Conservation (phyloP, 2,888 invertebrate species). For the Dichetophora obliterata region DNA sequence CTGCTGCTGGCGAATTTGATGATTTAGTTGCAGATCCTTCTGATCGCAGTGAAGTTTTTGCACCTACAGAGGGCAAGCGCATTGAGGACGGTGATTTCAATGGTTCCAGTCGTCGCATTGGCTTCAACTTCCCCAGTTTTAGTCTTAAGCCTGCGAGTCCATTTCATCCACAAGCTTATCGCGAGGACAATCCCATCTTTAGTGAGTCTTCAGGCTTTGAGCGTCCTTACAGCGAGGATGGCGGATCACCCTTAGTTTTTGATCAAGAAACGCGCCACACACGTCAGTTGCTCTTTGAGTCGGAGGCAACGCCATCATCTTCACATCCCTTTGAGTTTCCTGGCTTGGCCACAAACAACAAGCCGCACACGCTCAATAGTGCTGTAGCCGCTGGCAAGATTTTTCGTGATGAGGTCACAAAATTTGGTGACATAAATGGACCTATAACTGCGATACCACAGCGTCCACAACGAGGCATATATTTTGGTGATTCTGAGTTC, state of each 20-base stretch:
- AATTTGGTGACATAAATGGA: conserved; percentile 69
- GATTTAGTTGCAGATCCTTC: conserved; percentile 59
- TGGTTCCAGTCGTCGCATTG: conserved; percentile 66
- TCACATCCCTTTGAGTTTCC: conserved; percentile 66
- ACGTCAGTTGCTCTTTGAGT: conserved; percentile 62
- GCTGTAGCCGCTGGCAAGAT: conserved; percentile 59
- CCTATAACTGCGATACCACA: conserved; percentile 68
- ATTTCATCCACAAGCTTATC: conserved; percentile 68
- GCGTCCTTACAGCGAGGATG: conserved; percentile 63
- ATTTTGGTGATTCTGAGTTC: conserved; percentile 65
- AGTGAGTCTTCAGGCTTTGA: conserved; percentile 60
- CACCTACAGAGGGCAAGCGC: conserved; percentile 43
- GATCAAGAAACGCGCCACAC: conserved; percentile 64
- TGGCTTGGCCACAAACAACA: conserved; percentile 61
- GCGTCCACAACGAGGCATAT: conserved; percentile 63
- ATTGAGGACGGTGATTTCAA: conserved; percentile 56
- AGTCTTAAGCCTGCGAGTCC: conserved; percentile 65
- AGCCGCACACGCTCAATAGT: conserved; percentile 61
- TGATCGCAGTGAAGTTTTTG: conserved; percentile 57
- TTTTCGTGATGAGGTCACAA: conserved; percentile 69
- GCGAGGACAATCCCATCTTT: conserved; percentile 67
- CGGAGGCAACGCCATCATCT: conserved; percentile 54
- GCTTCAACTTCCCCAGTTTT: conserved; percentile 68
- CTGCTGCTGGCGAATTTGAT: conserved; percentile 58
- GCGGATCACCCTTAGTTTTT: conserved; percentile 48